Evolutionary conservation across 2,888 invertebrate species (phyloP).

Genomic region (Eupithecia centaureata): DNA sequence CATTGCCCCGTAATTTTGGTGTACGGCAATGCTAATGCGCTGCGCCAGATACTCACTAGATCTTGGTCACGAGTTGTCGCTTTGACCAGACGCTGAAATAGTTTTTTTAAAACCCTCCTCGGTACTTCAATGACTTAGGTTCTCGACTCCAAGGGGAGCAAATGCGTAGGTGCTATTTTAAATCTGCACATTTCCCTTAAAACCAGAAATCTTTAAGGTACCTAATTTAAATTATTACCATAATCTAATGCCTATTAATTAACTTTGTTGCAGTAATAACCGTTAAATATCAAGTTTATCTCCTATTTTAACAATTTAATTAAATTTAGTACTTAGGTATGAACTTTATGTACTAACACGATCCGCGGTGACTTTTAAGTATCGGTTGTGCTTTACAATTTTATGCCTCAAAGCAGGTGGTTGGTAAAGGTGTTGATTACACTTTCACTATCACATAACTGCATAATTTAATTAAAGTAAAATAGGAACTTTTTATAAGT

Average conservation of each 20-base stretch:
- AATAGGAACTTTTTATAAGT: too few species aligned
- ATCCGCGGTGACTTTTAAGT: neutral
- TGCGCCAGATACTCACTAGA: neutral
- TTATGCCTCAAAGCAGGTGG: neutral
- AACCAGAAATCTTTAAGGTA: neutral
- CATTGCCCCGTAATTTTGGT: neutral
- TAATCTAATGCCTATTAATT: slow-evolving; percentile 35
- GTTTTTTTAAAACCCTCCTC: neutral
- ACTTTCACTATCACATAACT: neutral
- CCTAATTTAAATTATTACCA: slow-evolving; percentile 40
- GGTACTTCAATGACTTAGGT: too few species aligned
- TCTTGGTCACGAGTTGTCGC: neutral
- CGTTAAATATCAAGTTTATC: slow-evolving; percentile 33
- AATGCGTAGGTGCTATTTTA: neutral
- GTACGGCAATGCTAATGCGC: neutral
- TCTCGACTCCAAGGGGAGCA: neutral
- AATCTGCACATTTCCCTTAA: neutral
- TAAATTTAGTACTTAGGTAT: neutral
- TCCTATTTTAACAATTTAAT: neutral
- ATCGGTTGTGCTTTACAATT: neutral
- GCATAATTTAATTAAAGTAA: too few species aligned
- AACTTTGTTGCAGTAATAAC: slow-evolving; percentile 27
- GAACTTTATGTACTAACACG: neutral
- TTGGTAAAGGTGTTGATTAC: neutral
- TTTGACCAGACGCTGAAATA: neutral